These are phyloP conservation scores for Platysternon megacephalum DNA, from an alignment of 2,113 vertebrate genomes.

Conservation along the genomic window DNA sequence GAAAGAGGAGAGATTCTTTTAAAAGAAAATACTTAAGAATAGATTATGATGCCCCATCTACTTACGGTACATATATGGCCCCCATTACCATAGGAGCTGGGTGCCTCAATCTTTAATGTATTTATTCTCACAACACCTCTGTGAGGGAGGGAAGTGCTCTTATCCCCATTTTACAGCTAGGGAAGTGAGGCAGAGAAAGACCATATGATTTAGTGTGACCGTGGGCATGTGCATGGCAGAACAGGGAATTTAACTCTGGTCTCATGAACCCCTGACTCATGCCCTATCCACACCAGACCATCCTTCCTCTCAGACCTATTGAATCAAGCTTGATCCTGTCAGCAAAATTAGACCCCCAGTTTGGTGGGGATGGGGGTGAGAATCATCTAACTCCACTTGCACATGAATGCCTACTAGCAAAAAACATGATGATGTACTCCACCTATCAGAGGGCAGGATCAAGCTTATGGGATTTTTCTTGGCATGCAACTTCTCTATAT, in stretches of 20 bases:
- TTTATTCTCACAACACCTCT: not conserved
- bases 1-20: constrained; percentile 14
- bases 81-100: not conserved
- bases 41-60: not conserved
- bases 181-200: not conserved
- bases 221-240: rapidly evolving
- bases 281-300: not conserved
- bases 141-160: not conserved
- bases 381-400: not conserved
- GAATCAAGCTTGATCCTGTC: not conserved
- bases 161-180: not conserved
- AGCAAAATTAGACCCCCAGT: not conserved
- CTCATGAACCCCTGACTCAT: not conserved
- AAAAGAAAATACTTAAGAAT: not conserved
- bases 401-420: not conserved
- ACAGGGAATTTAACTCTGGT: not conserved
- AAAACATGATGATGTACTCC: not conserved
- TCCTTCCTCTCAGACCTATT: not conserved
- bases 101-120: not conserved
- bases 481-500: not conserved
- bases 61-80: rapidly evolving
- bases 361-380: not conserved
- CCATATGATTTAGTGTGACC: not conserved
- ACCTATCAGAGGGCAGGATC: not conserved
- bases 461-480: not conserved